Base-by-base conservation (phyloP, 2,113 vertebrate species). In the Myocastor coypus region DNA sequence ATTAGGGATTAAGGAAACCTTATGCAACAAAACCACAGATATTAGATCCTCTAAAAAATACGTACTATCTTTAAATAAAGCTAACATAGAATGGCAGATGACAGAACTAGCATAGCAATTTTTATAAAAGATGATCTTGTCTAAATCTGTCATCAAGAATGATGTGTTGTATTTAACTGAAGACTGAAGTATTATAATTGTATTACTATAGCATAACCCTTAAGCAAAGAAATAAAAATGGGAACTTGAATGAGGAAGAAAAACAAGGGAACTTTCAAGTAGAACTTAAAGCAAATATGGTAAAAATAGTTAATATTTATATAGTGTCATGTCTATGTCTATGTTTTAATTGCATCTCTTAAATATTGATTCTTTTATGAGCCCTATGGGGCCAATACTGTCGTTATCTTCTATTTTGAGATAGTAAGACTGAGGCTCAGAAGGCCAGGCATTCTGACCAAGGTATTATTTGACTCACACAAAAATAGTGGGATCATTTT, bases 301-400 rank as follows among this genome's bases (percentile, higher is more conserved):
- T 73, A 93, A n/a, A 63, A 80, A 57, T 22, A 92, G 14, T 12
- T 87, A 91, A 73, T n/a, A 61, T 52, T 83, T 89, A 7, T 78
- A 34, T 19, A 87, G 4, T 83, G 57, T 12, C 87, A n/a, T 5
- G 24, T 77, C 61, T 68, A 90, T 37, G 34, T 55, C 4, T 12
- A 66, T 87, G 24, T 84, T 87, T 82, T 50, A 91, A 87, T 32
- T 46, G 0, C 9, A 34, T 63, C 13, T 42, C 10, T 73, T 85
- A 84, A 91, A 88, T 83, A 87, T 80, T 87, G 80, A 87, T 90
- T 68, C 1, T 94, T 37, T 50, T 3, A 66, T 82, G 63, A 92
- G 52, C 7, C 14, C 10, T 91, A 68, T 78, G 24, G 80, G 30
- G 13, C 40, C 88, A 91, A 55, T 68, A 63, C 6, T 40, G 11